A percentile compares a stretch with the other conserved stretches of the same genome.
These are phyloP conservation scores for Cistogaster globosa DNA, from an alignment of 2,888 invertebrate species.

Conservation along the genomic window DNA sequence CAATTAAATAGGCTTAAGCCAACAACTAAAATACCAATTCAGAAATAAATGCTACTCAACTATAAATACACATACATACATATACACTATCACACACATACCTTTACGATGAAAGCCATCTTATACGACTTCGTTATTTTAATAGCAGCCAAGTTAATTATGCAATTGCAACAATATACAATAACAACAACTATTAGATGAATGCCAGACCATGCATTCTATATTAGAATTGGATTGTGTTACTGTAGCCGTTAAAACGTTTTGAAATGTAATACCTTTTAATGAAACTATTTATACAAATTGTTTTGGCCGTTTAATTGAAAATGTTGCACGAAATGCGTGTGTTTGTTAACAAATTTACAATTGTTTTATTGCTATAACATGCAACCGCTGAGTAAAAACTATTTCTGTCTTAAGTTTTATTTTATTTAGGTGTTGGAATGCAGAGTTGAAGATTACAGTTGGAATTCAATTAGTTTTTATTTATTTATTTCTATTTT, in stretches of 20 bases:
- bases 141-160: conserved; percentile 4
- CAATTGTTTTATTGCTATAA: conserved; percentile 3
- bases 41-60: conserved; percentile 36
- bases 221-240: conserved; percentile 50
- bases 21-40: conserved; percentile 60
- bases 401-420: conserved; percentile 10
- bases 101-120: conserved; percentile 5
- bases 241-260: conserved; percentile 62
- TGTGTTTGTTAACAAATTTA: conserved; percentile 24
- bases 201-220: conserved; percentile 32
- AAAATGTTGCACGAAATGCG: conserved; percentile 29
- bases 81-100: not conserved
- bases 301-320: conserved; percentile 69
- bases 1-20: conserved; percentile 80
- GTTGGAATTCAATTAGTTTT: conserved; percentile 31
- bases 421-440: not conserved
- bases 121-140: conserved; percentile 54
- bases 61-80: conserved; percentile 30
- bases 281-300: conserved; percentile 70
- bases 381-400: not conserved
- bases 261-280: conserved; percentile 69
- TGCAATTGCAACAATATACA: conserved; percentile 8
- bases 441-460: conserved; percentile 21
- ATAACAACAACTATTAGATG: conserved; percentile 12
- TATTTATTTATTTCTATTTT: conserved; percentile 19